A percentile compares a stretch with the other conserved stretches of the same genome.
These are phyloP conservation scores for Ciona savignyi DNA, from an alignment of 23 tunicate species.

Conservation along the genomic window DNA sequence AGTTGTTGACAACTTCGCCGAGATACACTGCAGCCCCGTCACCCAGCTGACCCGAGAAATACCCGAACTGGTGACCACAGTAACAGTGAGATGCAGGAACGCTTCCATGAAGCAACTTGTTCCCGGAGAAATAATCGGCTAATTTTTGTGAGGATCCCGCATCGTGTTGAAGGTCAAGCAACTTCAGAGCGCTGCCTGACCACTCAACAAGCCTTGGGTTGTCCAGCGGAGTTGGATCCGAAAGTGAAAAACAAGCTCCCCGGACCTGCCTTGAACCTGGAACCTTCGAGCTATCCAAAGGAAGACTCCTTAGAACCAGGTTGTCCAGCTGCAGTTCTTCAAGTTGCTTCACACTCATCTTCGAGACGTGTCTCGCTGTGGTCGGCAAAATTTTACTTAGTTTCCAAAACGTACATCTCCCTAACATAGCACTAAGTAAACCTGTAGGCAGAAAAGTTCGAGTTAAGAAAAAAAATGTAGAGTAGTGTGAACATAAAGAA, in stretches of 20 bases:
- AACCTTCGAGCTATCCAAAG: conserved; percentile 45
- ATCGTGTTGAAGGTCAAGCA: conserved; percentile 37
- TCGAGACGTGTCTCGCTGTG: no score
- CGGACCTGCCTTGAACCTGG: conserved; percentile 74
- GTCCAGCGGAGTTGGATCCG: conserved; percentile 71
- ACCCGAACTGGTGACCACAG: conserved; percentile 84
- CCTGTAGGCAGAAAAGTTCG: no score
- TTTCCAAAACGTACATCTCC: no score
- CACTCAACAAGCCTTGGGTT: conserved; percentile 61
- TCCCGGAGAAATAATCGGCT: conserved; percentile 64
- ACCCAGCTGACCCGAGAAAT: conserved; percentile 73
- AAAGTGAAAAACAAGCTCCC: conserved; percentile 73
- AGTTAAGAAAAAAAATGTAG: no score
- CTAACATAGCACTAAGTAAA: no score
- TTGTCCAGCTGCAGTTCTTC: conserved; percentile 45
- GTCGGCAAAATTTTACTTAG: no score
- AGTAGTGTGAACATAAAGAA: no score
- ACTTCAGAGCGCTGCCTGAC: conserved; percentile 42
- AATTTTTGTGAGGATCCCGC: conserved; percentile 26
- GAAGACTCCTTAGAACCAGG: conserved; percentile 41
- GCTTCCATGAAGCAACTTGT: conserved; percentile 50
- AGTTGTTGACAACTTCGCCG: conserved; percentile 39
- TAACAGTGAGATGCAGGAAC: conserved; percentile 54
- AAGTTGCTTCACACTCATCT: conserved; percentile 10
- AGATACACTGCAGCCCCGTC: conserved; percentile 72